A percentile compares a stretch with the other conserved stretches of the same genome.
Evolutionary conservation across 2,113 vertebrate species (phyloP).

Genomic region (Callospermophilus lateralis): DNA sequence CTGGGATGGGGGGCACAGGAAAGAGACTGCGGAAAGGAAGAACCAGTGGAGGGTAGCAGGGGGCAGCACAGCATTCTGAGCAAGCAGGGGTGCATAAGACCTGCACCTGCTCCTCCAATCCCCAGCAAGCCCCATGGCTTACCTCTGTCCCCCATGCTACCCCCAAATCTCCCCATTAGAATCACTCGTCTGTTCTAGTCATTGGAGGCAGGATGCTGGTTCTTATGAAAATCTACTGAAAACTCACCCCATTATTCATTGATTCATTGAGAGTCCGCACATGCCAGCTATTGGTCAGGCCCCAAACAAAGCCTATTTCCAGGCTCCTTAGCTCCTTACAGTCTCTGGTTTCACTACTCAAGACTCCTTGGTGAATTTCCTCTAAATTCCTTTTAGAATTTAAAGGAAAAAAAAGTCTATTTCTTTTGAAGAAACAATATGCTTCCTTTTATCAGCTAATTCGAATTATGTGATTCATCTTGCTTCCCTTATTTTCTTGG

Average conservation of each 20-base stretch:
- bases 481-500: background rate
- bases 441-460: background rate
- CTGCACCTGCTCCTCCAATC: background rate
- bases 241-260: background rate
- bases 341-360: background rate
- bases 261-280: fast-evolving
- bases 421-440: background rate
- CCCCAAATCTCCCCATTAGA: background rate
- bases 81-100: background rate
- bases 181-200: background rate
- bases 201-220: background rate
- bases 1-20: background rate
- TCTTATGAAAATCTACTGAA: background rate
- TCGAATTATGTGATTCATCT: background rate
- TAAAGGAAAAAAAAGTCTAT: background rate
- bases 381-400: background rate
- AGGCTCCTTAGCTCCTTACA: background rate
- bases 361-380: background rate
- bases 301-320: background rate
- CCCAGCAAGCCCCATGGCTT: no score
- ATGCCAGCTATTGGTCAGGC: fast-evolving
- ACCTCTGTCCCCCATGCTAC: background rate
- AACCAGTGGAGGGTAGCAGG: background rate
- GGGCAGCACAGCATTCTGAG: background rate
- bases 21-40: background rate